phyloP scores from a whole-genome alignment of 2,888 invertebrate species.

The Nomada fucata region DNA sequence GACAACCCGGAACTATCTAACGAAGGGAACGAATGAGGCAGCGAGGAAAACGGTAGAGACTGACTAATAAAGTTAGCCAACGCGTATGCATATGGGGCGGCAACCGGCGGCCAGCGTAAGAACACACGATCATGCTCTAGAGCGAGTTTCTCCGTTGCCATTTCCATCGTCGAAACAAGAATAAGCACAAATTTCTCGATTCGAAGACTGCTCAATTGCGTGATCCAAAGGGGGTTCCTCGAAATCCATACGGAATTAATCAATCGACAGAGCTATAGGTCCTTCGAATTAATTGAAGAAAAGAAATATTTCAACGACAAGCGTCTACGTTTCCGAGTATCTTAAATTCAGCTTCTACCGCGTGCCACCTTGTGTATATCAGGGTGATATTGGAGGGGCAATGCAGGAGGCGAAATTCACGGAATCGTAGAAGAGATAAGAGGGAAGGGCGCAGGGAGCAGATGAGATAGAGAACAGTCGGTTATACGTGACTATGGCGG shows the following conservation, averaged over 20 bases:
- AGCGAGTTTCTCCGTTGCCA: constrained; percentile 52
- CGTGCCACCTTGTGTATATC: constrained; percentile 23
- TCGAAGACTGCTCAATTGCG: background rate
- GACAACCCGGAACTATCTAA: constrained; percentile 47
- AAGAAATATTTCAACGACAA: background rate
- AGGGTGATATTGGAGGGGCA: constrained; percentile 42
- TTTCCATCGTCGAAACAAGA: constrained; percentile 44
- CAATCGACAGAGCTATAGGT: too few species aligned
- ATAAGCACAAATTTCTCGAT: constrained; percentile 44
- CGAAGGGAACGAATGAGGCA: constrained; percentile 62
- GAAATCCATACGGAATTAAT: background rate
- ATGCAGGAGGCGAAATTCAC: background rate
- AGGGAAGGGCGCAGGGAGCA: constrained; percentile 30
- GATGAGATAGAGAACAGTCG: constrained; percentile 72
- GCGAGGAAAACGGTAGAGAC: constrained; percentile 49
- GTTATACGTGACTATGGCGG: constrained; percentile 73
- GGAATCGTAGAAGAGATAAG: constrained; percentile 30
- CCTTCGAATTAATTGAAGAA: too few species aligned
- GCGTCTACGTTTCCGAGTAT: background rate
- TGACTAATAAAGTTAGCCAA: constrained; percentile 51
- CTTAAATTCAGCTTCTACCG: constrained; percentile 17
- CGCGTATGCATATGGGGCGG: constrained; percentile 9
- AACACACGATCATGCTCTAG: constrained; percentile 20
- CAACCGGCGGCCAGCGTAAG: constrained; percentile 23
- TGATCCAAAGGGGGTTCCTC: too few species aligned